These are phyloP conservation scores for Piscicola geometra DNA, from an alignment of 2,888 invertebrate genomes.

Conservation along the genomic window DNA sequence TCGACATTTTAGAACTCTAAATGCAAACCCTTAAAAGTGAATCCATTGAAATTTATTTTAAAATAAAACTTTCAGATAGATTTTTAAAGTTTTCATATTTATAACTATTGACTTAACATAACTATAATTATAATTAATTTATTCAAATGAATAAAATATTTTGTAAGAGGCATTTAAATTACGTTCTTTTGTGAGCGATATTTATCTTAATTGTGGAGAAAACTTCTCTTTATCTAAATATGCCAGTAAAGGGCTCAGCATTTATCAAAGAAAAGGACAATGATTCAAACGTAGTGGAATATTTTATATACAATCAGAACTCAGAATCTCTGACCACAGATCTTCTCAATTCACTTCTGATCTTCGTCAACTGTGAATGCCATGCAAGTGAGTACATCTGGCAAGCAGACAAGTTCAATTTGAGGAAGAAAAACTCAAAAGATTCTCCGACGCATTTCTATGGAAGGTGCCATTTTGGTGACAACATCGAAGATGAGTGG, in stretches of 20 bases:
- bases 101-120: no score
- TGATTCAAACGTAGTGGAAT: not conserved
- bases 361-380: not conserved
- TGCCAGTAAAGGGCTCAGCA: not conserved
- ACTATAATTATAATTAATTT: no score
- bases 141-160: no score
- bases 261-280: not conserved
- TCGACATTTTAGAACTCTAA: constrained; percentile 24
- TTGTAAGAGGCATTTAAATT: no score
- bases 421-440: not conserved
- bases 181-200: not conserved
- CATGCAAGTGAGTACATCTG: not conserved
- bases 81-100: no score
- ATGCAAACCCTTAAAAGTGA: not conserved
- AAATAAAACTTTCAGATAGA: no score
- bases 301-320: not conserved
- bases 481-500: not conserved
- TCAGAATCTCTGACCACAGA: not conserved
- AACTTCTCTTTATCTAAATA: not conserved
- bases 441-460: not conserved
- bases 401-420: not conserved
- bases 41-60: no score
- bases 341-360: not conserved
- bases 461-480: not conserved
- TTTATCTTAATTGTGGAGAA: no score